Conservation (phyloP, 2,113 vertebrate species). For the Carassius carassius region DNA sequence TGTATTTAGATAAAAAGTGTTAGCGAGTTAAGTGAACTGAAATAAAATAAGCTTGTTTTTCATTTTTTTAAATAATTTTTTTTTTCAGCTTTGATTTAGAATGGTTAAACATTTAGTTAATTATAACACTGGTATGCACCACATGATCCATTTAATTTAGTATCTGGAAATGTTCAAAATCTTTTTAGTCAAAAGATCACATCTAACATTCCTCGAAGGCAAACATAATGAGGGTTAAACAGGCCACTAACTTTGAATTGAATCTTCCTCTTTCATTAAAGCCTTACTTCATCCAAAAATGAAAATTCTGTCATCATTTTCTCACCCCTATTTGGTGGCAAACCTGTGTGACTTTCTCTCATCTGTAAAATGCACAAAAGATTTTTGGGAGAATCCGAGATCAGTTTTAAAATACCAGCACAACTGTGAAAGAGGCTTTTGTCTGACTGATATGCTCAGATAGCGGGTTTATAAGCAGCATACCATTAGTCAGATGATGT, state of each 20-base stretch:
- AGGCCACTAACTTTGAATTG: neutral
- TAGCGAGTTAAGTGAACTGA: no score
- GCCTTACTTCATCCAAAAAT: neutral
- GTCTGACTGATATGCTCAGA: neutral
- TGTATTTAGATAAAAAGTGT: no score
- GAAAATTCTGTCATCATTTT: neutral
- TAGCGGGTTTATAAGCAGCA: neutral
- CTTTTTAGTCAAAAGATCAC: neutral
- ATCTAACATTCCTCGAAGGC: neutral
- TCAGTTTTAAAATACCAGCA: neutral
- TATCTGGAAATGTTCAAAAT: neutral
- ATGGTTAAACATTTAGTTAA: neutral
- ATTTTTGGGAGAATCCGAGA: neutral
- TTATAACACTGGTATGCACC: neutral
- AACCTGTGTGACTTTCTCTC: neutral
- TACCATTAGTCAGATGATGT: slow-evolving; percentile 6
- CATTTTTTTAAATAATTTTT: neutral
- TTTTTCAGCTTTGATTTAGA: neutral
- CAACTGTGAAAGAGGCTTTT: neutral
- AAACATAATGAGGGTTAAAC: slow-evolving; percentile 2
- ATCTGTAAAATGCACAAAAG: neutral
- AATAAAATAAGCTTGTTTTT: neutral
- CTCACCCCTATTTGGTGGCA: neutral
- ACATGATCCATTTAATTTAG: neutral
- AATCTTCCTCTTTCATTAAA: neutral